Percentiles rank a stretch among this genome's conserved stretches.
phyloP scores from a whole-genome alignment of 1,140 invertebrate genomes.

The Lepidurus couesii region DNA sequence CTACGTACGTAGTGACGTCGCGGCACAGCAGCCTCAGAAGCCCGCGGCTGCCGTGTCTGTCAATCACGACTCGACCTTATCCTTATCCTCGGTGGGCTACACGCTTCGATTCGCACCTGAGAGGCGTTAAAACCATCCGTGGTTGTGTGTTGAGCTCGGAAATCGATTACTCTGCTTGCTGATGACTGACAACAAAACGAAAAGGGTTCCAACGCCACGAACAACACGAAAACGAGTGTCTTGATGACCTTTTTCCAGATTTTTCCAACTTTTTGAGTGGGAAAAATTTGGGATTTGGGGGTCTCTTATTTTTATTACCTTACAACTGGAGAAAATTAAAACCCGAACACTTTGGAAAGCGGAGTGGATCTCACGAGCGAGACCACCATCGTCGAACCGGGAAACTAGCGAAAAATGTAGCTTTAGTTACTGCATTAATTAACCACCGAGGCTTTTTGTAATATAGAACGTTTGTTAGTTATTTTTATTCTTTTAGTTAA shows the following conservation, averaged over 20 bases:
- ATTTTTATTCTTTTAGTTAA: neutral
- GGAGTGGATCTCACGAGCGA: no score
- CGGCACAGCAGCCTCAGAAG: neutral
- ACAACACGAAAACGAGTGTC: no score
- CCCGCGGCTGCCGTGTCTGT: neutral
- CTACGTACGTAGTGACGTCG: neutral
- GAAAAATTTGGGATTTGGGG: no score
- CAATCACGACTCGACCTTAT: slow-evolving; percentile 1
- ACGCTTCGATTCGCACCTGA: slow-evolving; percentile 25
- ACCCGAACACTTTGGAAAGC: no score
- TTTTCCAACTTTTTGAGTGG: no score
- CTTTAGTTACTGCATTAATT: no score
- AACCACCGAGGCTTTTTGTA: neutral
- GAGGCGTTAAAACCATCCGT: neutral
- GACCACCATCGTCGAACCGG: no score
- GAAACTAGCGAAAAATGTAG: no score
- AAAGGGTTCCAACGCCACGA: neutral
- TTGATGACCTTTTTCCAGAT: no score
- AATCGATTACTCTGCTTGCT: neutral
- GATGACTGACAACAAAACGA: neutral
- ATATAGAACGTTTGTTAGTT: neutral
- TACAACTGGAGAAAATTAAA: no score
- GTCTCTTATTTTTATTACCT: no score
- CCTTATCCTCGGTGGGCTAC: slow-evolving; percentile 14
- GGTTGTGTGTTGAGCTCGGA: neutral